Base-by-base conservation (phyloP, 2,797 vertebrate species). In the Phaenicophaeus curvirostris region DNA sequence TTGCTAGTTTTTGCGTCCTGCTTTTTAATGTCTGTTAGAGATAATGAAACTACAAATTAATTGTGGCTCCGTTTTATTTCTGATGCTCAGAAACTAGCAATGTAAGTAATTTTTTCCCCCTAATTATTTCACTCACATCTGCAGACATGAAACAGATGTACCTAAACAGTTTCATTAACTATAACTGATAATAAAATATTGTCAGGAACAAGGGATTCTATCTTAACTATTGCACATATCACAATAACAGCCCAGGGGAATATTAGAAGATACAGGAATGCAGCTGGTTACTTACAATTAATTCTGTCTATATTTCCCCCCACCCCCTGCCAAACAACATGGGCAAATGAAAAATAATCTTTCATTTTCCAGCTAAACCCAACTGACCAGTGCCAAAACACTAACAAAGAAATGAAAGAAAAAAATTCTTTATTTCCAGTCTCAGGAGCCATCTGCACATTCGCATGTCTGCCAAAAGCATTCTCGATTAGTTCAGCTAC, bases 81-180 rank as follows among this genome's bases (percentile, higher is more conserved):
- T 78, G 66, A 73, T 81, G 85, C 80, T 91, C 90, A 83, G 79
- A 86, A 91, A 94, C 84, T 35, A 89, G 33, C 58, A 84, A 65
- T 35, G 8, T 67, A 91, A 71, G 44, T 58, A 59, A 7, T 46
- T 35, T 63, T 90, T 62, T 13, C 42, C 7, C 27, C 24, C 30
- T 84, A 71, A 74, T 75, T 75, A 78, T 75, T 90, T 93, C 69
- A 57, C 63, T 91, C 59, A 75, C 54, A 85, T 88, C 59, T 91
- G 80, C 57, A 54, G 91, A 93, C 63, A 90, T 84, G 65, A 96
- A 94, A 86, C 91, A 94, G 89, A 96, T 85, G 74, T 54, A 95
- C 77, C 71, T 95, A 81, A 93, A 85, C 35, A 93, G 55, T 61
- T 90, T 91, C 85, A 91, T 94, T 96, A 94, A 94, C 33, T 87